These are phyloP conservation scores for Monomorium pharaonis DNA, from an alignment of 1,140 invertebrate species.

Conservation along the genomic window DNA sequence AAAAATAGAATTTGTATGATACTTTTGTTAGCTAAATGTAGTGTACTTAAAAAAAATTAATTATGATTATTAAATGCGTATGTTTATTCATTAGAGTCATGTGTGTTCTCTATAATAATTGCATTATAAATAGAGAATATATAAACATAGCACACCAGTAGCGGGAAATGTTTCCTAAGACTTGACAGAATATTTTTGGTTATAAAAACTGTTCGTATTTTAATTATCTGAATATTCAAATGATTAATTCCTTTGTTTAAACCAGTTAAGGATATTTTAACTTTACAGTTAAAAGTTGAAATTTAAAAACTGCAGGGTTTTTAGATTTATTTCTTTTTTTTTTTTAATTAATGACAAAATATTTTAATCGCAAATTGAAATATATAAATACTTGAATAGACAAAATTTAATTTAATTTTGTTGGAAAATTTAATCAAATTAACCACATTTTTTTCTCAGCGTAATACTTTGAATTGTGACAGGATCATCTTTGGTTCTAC, in stretches of 20 bases:
- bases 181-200: background rate
- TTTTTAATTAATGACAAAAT: too few relatives aligned
- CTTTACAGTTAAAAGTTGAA: too few relatives aligned
- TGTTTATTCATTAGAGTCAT: background rate
- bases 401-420: too few relatives aligned
- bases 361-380: too few relatives aligned
- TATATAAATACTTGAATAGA: too few relatives aligned
- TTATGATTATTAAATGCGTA: background rate
- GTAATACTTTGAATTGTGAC: too few relatives aligned
- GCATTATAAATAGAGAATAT: background rate
- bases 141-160: background rate
- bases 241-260: too few relatives aligned
- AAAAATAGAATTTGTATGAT: background rate
- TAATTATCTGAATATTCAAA: background rate
- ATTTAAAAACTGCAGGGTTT: too few relatives aligned
- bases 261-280: too few relatives aligned
- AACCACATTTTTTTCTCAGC: too few relatives aligned
- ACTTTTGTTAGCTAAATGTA: background rate
- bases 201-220: background rate
- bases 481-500: background rate
- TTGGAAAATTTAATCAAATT: too few relatives aligned
- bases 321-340: background rate
- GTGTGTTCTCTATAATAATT: slow-evolving; percentile 35
- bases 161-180: background rate
- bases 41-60: background rate